Base-by-base conservation (phyloP, 2,888 invertebrate species). In the Yponomeuta malinellus region DNA sequence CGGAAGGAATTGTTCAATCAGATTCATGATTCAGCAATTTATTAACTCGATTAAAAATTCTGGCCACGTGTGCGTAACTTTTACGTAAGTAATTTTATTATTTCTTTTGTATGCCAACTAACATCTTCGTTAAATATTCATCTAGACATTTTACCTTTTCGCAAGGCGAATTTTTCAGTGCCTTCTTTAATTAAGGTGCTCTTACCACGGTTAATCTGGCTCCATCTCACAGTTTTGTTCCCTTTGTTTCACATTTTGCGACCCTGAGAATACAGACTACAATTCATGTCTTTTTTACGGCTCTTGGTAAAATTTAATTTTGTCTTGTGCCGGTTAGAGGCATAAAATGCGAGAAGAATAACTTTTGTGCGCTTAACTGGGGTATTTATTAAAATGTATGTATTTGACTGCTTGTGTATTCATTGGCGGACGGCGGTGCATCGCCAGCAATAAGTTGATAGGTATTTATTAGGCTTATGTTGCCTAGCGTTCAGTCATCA, bases 1-100 rank as follows among this genome's bases (percentile, higher is more conserved):
- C 81, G 87, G 84, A 88, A 87, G 80, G 81, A 83, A 84, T 71
- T 85, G 83, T 81, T 88, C 83, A 85, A 85, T 84, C 84, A 81
- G 78, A 82, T 83, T 84, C 81, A 79, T 81, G 84, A 86, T 80
- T 86, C 82, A 79, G 80, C 81, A 78, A 83, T 85, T 84, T 83
- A 83, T 83, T 85, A 82, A 75, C 77, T 73, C 70, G 71, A 72
- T 63, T 67, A 23, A 10, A 33, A 10, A 65, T 65, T 23, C 31
- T 65, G 31, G 33, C 29, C 29, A 29, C 65, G 12, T 65, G 33
- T 12, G 43, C 43, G 33, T 65, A 15, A 15, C 15, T 15, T 59
- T 59, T 8, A 43, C 8, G 5, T 43, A 43, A 6, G 8, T 43
- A 43, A 43, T 43, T 23, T 23, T 23, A 23, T 23, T 8, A 43